phyloP scores from a whole-genome alignment of 2,888 invertebrate genomes.

The Euclidia mi region DNA sequence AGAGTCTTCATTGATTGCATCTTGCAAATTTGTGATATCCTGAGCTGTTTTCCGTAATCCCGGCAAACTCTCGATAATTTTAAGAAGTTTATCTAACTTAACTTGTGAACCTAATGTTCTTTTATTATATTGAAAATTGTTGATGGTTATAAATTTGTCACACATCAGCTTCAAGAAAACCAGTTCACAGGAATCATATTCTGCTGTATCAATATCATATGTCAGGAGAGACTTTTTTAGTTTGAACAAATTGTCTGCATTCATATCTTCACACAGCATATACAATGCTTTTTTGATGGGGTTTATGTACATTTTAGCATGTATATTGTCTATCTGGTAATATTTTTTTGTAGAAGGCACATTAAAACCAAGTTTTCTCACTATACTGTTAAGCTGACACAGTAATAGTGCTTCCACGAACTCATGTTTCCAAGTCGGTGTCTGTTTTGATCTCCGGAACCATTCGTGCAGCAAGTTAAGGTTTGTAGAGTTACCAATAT shows the following conservation, averaged over 20 bases:
- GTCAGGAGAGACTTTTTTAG: slow-evolving; percentile 74
- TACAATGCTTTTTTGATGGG: slow-evolving; percentile 80
- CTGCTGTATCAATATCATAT: slow-evolving; percentile 69
- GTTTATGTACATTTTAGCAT: slow-evolving; percentile 67
- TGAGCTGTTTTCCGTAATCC: slow-evolving; percentile 64
- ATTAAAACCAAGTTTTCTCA: slow-evolving; percentile 78
- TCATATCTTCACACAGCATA: slow-evolving; percentile 79
- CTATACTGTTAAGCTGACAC: slow-evolving; percentile 75
- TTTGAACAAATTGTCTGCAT: slow-evolving; percentile 65
- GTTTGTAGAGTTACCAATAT: slow-evolving; percentile 60
- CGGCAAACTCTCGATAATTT: slow-evolving; percentile 72
- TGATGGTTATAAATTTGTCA: slow-evolving; percentile 72
- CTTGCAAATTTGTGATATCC: slow-evolving; percentile 68
- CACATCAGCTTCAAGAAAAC: slow-evolving; percentile 79
- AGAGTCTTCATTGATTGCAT: slow-evolving; percentile 53
- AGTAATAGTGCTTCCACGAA: slow-evolving; percentile 81
- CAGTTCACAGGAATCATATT: slow-evolving; percentile 77
- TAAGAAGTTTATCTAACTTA: slow-evolving; percentile 67
- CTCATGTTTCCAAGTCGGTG: slow-evolving; percentile 76
- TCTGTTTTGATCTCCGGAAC: slow-evolving; percentile 72
- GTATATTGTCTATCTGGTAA: slow-evolving; percentile 69
- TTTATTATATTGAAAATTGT: slow-evolving; percentile 52
- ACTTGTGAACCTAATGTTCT: slow-evolving; percentile 53
- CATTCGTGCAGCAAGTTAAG: slow-evolving; percentile 79
- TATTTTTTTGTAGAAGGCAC: slow-evolving; percentile 66